These are phyloP conservation scores for Thymelicus lineola DNA, from an alignment of 2,888 invertebrate genomes.

Conservation along the genomic window DNA sequence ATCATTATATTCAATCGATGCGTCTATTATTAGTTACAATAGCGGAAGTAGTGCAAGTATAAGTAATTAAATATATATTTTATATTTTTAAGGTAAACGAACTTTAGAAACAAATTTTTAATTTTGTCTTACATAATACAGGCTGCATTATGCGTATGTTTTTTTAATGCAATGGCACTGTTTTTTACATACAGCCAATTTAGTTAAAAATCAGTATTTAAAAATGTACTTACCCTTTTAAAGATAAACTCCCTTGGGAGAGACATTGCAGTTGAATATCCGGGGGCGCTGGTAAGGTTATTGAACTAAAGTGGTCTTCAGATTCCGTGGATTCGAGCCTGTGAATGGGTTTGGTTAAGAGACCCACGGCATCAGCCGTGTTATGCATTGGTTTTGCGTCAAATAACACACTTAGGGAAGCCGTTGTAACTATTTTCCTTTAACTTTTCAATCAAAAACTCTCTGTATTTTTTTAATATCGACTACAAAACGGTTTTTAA, in stretches of 20 bases:
- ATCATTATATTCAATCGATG: too few relatives aligned
- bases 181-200: too few relatives aligned
- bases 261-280: slow-evolving; percentile 76
- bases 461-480: slow-evolving; percentile 15
- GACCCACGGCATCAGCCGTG: slow-evolving; percentile 67
- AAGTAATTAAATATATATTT: too few relatives aligned
- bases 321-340: slow-evolving; percentile 74
- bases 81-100: too few relatives aligned
- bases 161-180: not conserved
- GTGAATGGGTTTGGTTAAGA: slow-evolving; percentile 43
- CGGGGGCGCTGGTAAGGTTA: slow-evolving; percentile 73
- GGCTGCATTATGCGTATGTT: not conserved
- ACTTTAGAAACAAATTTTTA: too few relatives aligned
- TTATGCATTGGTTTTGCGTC: slow-evolving; percentile 71
- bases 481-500: slow-evolving; percentile 34
- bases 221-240: slow-evolving; percentile 75
- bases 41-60: too few relatives aligned
- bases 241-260: slow-evolving; percentile 86
- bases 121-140: too few relatives aligned
- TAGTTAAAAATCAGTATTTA: too few relatives aligned
- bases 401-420: slow-evolving; percentile 52
- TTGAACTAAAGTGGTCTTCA: slow-evolving; percentile 68
- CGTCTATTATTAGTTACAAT: too few relatives aligned
- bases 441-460: slow-evolving; percentile 45
- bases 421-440: slow-evolving; percentile 67